Evolutionary conservation across 2,888 invertebrate species (phyloP), one percentile per base, ranked within the genome.

Genomic region (Sympetrum striolatum): DNA sequence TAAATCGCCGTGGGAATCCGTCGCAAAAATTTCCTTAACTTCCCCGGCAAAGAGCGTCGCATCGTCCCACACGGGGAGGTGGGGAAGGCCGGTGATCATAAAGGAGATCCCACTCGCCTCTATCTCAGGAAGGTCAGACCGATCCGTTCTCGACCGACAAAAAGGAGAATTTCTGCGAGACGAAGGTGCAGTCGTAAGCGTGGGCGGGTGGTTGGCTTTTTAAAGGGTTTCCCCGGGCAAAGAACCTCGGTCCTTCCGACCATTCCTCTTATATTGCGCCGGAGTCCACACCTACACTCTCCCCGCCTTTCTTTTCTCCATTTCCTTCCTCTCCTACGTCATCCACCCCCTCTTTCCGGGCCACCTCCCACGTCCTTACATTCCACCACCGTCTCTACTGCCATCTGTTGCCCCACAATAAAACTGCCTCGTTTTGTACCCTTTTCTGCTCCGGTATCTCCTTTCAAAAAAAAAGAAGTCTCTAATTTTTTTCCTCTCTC

Each of bases 331-430:
- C 22, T n/a, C 48, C 81, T 25, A 44, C 81, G n/a, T 25, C 25
- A 22, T 25, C n/a, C 48, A 44, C 10, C 53, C 58, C 58, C 58
- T 58, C 82, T 31, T 82, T 82, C 82, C 82, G 82, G 82, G 31
- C 82, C 53, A 31, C 86, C 86, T 22, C 86, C 37, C 35, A 86
- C 86, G 58, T 37, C 15, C 48, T 31, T 53, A 25, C 53, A 25
- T 58, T 35, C 82, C 35, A 8, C 53, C 31, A 18, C 82, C 53
- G 82, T 82, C 82, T 4, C 82, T 82, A 86, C 37, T 64, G 86
- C 86, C 86, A 86, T 58, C 86, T 86, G 86, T 86, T 86, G 60
- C 86, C 86, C 86, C 37, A 25, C 86, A 64, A 64, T 86, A 86
- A 86, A 86, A 86, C 86, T 73, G 25, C 25, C 73, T 31, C 73